Conservation (phyloP, 1,140 invertebrate species). For the Notospermus geniculatus region DNA sequence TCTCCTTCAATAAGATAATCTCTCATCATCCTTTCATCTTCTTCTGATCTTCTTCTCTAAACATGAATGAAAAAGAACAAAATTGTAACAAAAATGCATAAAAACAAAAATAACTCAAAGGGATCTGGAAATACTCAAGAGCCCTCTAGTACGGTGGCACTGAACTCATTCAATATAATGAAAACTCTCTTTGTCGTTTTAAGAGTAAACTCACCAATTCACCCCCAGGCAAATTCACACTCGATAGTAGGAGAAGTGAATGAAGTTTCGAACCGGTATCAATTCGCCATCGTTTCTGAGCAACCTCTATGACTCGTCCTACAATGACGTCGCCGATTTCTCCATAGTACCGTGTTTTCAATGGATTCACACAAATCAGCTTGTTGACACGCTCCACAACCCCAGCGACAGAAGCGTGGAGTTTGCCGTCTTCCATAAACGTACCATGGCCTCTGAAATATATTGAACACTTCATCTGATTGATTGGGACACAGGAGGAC, state of each 20-base stretch:
- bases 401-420: slow-evolving; percentile 91
- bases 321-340: slow-evolving; percentile 97
- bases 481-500: too few relatives aligned
- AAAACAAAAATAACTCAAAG: too few relatives aligned
- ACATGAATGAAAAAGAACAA: slow-evolving; percentile 15
- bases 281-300: slow-evolving; percentile 89
- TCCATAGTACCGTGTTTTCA: slow-evolving; percentile 78
- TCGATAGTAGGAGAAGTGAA: slow-evolving; percentile 83
- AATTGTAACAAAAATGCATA: too few relatives aligned
- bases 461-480: too few relatives aligned
- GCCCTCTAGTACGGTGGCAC: background rate
- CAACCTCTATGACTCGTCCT: slow-evolving; percentile 82
- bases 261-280: slow-evolving; percentile 82
- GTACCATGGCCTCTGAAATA: slow-evolving; percentile 90
- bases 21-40: slow-evolving; percentile 98
- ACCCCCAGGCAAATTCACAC: slow-evolving; percentile 95
- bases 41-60: slow-evolving; percentile 82
- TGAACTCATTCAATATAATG: background rate
- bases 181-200: background rate
- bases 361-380: slow-evolving; percentile 82
- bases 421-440: slow-evolving; percentile 72
- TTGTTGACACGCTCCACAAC: slow-evolving; percentile 92
- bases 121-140: background rate
- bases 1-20: slow-evolving; percentile 94
- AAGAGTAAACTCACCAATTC: slow-evolving; percentile 71